Percentiles rank a stretch among this genome's conserved stretches.
Evolutionary conservation across 2,888 invertebrate genomes (phyloP).

Genomic region (Eudasyphora cyanicolor): DNA sequence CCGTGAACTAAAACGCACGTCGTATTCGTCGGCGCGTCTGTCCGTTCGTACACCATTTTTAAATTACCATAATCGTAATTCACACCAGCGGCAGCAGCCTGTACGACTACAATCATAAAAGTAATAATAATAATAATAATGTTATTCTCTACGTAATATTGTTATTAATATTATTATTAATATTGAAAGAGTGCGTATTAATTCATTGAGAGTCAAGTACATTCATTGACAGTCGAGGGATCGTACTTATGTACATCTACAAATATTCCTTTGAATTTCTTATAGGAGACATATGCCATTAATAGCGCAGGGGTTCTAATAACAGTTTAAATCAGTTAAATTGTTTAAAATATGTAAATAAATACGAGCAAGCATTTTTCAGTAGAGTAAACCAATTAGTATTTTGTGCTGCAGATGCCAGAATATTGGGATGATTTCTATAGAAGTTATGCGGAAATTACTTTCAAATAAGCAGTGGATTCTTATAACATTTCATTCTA

Average conservation of each 20-base stretch:
- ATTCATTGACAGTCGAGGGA: constrained; percentile 48
- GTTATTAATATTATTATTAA: constrained; percentile 48
- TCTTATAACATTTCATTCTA: too few relatives aligned
- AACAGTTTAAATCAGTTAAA: too few relatives aligned
- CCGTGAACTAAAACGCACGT: constrained; percentile 19
- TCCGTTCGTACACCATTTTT: constrained; percentile 3
- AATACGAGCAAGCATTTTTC: too few relatives aligned
- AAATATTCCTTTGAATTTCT: too few relatives aligned
- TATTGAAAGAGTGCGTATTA: constrained; percentile 58
- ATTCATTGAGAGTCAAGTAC: constrained; percentile 61
- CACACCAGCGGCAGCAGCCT: constrained; percentile 40
- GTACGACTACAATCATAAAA: constrained; percentile 27
- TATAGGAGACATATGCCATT: too few relatives aligned
- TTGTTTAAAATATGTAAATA: too few relatives aligned
- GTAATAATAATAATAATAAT: neutral
- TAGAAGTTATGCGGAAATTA: too few relatives aligned
- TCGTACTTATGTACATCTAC: constrained; percentile 37
- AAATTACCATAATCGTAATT: constrained; percentile 59
- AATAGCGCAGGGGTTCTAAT: too few relatives aligned
- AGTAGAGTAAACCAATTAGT: too few relatives aligned
- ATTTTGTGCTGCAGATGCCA: too few relatives aligned
- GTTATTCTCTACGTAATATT: constrained; percentile 54
- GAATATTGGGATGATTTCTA: too few relatives aligned
- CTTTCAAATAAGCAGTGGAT: too few relatives aligned
- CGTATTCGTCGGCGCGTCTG: constrained; percentile 21